These are phyloP conservation scores for Apis cerana DNA, from an alignment of 1,140 invertebrate species.

Conservation along the genomic window DNA sequence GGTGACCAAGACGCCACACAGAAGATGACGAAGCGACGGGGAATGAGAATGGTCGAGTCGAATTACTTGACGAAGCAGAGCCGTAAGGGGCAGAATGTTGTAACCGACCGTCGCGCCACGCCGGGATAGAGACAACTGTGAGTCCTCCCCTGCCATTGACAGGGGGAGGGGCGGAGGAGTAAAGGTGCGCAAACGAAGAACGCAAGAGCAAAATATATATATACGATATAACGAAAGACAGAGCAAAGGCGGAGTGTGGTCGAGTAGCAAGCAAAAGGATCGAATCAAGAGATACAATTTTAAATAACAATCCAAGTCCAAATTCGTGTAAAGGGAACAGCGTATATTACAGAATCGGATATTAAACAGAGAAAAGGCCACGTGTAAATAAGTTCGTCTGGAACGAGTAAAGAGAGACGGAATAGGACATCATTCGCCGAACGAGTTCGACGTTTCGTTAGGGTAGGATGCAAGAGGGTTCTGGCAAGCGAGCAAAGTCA, in stretches of 20 bases:
- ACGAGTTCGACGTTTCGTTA: slow-evolving; percentile 24
- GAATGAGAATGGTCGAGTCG: slow-evolving; percentile 55
- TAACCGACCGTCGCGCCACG: too few relatives aligned
- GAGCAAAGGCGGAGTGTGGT: background rate
- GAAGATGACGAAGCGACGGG: slow-evolving; percentile 27
- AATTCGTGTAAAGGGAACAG: too few relatives aligned
- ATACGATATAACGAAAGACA: background rate
- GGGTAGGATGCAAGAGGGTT: slow-evolving; percentile 13
- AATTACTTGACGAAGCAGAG: slow-evolving; percentile 37
- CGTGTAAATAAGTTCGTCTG: background rate
- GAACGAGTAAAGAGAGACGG: background rate
- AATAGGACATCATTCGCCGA: background rate
- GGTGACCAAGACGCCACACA: background rate
- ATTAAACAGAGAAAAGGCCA: background rate
- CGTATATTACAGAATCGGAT: too few relatives aligned
- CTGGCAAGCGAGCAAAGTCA: slow-evolving; percentile 31
- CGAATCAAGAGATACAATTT: too few relatives aligned
- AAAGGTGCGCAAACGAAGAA: too few relatives aligned
- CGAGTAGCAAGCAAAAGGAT: too few relatives aligned
- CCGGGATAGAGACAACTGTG: background rate
- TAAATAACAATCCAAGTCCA: too few relatives aligned
- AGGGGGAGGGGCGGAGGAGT: background rate
- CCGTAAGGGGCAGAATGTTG: background rate
- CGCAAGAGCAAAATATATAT: too few relatives aligned
- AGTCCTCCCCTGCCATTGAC: background rate